Evolutionary conservation across 2,113 vertebrate species (phyloP), one percentile per base, ranked within the genome.

Genomic region (Tragelaphus imberbis): DNA sequence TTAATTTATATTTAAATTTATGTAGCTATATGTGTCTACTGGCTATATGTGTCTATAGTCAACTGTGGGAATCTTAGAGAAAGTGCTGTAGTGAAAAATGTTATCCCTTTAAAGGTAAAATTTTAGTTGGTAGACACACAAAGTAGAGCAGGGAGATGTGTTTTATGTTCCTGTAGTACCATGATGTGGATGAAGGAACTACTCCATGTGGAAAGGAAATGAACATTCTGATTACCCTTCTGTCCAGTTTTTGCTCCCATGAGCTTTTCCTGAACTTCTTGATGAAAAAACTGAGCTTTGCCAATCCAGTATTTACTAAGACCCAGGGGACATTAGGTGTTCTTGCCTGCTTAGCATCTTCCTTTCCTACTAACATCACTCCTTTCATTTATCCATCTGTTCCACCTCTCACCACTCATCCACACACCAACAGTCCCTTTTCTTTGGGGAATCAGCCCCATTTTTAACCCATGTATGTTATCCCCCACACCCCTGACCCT

Each of bases 91-190:
- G 30, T 58, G 75, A 59, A 85, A 97, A 65, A 36, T 2, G 1
- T n/a, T 33, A 28, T 25, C 30, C 59, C 80, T 88, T 94, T 81
- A 77, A 44, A 82, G 65, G 68, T 80, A 75, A 94, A 44, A 58
- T 77, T 93, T 95, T 47, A 96, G 84, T 40, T 82, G 80, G 82
- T 27, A 81, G 77, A 95, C 84, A 71, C 47, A 14, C 4, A 44
- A 40, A 1, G 4, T 5, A 59, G 53, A 80, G 27, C 16, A 59
- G 25, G 65, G 36, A 40, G 47, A 17, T 33, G 63, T 28, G 47
- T 36, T 56, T 36, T 19, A 9, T 58, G 75, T 3, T 71, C 55
- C 80, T 36, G 10, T 6, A 80, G 90, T 6, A 56, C 88, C 33
- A 16, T 63, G 51, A 9, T 4, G 21, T 40, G 36, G 85, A 51